Conservation (phyloP, 2,113 vertebrate species). For the Brienomyrus longianalis region DNA sequence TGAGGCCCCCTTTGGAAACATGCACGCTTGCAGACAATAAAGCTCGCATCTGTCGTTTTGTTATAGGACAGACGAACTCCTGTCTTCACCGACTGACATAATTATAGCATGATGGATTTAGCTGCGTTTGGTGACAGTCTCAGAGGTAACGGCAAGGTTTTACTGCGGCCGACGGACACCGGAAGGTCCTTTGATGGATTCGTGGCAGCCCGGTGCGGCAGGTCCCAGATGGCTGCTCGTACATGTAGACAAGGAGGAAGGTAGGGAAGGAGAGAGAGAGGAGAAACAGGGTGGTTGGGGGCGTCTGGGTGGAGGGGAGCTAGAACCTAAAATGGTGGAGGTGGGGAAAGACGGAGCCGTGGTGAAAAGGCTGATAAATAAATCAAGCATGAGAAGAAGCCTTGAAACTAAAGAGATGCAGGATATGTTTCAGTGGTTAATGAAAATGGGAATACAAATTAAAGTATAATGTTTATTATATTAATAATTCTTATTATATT, state of each 20-base stretch:
- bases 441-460: neutral
- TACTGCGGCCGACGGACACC: neutral
- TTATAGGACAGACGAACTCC: neutral
- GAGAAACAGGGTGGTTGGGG: neutral
- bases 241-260: slow-evolving; percentile 1
- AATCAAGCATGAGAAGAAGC: neutral
- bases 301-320: neutral
- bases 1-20: neutral
- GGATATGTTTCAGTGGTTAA: neutral
- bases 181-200: neutral
- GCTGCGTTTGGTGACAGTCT: neutral
- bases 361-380: neutral
- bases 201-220: neutral
- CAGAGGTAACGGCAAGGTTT: neutral
- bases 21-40: neutral
- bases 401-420: neutral
- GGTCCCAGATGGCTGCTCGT: slow-evolving; percentile 7
- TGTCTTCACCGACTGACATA: neutral
- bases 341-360: neutral
- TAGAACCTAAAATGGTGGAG: neutral
- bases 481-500: neutral
- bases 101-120: neutral
- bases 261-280: neutral
- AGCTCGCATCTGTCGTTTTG: neutral
- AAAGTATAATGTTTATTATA: neutral